Conservation (phyloP, 2,888 invertebrate species). For the Yponomeuta sedellus region DNA sequence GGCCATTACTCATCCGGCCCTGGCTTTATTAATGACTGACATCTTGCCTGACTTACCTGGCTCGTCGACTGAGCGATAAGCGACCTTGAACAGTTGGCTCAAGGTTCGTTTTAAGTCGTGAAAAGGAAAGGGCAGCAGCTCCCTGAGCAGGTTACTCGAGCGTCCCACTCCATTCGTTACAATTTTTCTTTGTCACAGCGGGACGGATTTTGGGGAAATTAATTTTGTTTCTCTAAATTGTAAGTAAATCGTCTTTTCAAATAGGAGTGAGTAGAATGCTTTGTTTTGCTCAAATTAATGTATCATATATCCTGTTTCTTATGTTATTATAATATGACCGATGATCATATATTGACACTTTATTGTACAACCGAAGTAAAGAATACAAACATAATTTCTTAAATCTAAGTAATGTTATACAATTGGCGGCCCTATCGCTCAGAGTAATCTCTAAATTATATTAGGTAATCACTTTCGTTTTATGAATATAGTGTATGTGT, state of each 20-base stretch:
- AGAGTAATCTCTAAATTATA: background rate
- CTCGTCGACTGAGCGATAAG: background rate
- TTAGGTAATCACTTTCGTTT: background rate
- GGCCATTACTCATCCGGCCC: constrained; percentile 54
- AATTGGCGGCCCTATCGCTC: no score
- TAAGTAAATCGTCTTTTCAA: constrained; percentile 19
- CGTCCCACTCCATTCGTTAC: constrained; percentile 60
- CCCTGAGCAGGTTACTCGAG: constrained; percentile 35
- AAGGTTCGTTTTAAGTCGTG: background rate
- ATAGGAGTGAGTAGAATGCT: constrained; percentile 17
- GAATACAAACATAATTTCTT: no score
- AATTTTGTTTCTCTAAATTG: constrained; percentile 37
- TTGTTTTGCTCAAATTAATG: background rate
- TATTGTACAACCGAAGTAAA: no score
- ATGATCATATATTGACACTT: no score
- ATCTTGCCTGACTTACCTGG: constrained; percentile 60
- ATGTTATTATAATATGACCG: no score
- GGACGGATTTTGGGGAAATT: constrained; percentile 64
- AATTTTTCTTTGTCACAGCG: constrained; percentile 71
- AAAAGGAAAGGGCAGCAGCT: background rate
- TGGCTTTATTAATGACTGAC: constrained; percentile 61
- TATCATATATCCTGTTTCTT: no score
- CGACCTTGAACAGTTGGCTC: background rate
- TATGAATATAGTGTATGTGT: background rate
- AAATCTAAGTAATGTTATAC: no score